Percentiles rank a stretch among this genome's conserved stretches.
These are phyloP conservation scores for Potorous gilbertii DNA, from an alignment of 2,797 vertebrate species.

Conservation along the genomic window DNA sequence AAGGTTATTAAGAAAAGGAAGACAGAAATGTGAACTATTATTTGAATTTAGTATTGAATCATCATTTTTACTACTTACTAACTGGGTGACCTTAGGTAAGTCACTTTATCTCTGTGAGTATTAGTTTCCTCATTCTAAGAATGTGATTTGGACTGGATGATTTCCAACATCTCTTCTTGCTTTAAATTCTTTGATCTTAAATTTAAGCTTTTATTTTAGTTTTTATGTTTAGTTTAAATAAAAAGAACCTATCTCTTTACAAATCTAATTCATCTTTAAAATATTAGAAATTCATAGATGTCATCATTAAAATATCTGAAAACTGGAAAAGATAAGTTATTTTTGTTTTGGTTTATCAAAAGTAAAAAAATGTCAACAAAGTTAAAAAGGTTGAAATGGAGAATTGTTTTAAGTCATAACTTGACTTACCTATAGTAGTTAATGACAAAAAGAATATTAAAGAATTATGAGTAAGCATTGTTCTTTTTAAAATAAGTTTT, in stretches of 20 bases:
- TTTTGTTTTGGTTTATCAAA: slow-evolving; percentile 48
- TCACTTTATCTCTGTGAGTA: background rate
- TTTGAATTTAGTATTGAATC: background rate
- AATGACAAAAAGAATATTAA: slow-evolving; percentile 53
- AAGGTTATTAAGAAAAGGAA: background rate
- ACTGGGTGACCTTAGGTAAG: background rate
- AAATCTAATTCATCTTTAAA: slow-evolving; percentile 14
- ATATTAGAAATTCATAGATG: background rate
- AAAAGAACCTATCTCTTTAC: background rate
- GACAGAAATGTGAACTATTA: background rate
- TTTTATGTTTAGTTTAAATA: slow-evolving; percentile 13
- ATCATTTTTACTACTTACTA: background rate
- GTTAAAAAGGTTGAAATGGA: slow-evolving; percentile 44
- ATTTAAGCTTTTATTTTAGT: background rate
- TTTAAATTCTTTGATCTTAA: background rate
- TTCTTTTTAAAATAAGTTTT: slow-evolving; percentile 59
- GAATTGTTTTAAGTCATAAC: slow-evolving; percentile 55
- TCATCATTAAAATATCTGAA: background rate
- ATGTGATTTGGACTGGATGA: background rate
- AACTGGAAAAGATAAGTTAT: slow-evolving; percentile 33
- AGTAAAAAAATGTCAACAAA: slow-evolving; percentile 39
- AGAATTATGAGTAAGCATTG: slow-evolving; percentile 67
- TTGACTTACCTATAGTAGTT: slow-evolving; percentile 26
- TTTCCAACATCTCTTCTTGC: background rate
- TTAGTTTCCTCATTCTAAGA: background rate